phyloP scores from a whole-genome alignment of 2,888 invertebrate genomes.

The Acrocyrtus sp. region DNA sequence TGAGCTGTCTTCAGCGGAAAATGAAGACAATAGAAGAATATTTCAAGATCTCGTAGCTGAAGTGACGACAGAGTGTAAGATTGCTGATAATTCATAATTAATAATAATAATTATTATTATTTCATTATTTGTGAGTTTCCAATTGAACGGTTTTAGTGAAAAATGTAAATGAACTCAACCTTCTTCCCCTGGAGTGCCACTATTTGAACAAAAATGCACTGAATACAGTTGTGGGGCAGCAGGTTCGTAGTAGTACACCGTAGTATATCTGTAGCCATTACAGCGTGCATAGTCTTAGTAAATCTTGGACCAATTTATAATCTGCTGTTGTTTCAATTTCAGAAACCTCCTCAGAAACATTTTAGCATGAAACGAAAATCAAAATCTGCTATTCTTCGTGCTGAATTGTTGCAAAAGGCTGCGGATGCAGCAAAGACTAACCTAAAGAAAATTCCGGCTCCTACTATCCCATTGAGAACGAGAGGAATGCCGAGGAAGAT shows the following conservation, averaged over 20 bases:
- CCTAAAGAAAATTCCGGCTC: conserved; percentile 86
- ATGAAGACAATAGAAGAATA: conserved; percentile 89
- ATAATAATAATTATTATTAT: conserved; percentile 2
- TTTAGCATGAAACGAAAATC: conserved; percentile 92
- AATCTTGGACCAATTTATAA: too few species aligned
- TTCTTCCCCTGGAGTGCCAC: conserved; percentile 95
- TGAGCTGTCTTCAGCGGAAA: conserved; percentile 78
- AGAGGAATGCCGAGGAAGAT: conserved; percentile 93
- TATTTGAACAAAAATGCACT: conserved; percentile 95
- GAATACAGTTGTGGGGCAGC: conserved; percentile 79
- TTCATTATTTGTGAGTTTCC: conserved; percentile 6
- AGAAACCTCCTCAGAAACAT: conserved; percentile 87
- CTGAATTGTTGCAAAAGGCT: conserved; percentile 91
- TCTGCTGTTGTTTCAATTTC: too few species aligned
- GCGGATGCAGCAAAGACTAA: conserved; percentile 81
- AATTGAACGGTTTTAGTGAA: conserved; percentile 66
- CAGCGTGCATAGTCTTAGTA: too few species aligned
- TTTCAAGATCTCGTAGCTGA: conserved; percentile 91
- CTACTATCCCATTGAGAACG: conserved; percentile 88
- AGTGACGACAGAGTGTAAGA: conserved; percentile 62
- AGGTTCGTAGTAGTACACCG: conserved; percentile 64
- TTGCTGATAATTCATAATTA: background rate
- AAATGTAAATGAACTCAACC: conserved; percentile 80
- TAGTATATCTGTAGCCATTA: too few species aligned
- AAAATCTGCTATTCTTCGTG: conserved; percentile 89